Evolutionary conservation across 2,888 invertebrate genomes (phyloP).

Genomic region (Linyphia triangularis): DNA sequence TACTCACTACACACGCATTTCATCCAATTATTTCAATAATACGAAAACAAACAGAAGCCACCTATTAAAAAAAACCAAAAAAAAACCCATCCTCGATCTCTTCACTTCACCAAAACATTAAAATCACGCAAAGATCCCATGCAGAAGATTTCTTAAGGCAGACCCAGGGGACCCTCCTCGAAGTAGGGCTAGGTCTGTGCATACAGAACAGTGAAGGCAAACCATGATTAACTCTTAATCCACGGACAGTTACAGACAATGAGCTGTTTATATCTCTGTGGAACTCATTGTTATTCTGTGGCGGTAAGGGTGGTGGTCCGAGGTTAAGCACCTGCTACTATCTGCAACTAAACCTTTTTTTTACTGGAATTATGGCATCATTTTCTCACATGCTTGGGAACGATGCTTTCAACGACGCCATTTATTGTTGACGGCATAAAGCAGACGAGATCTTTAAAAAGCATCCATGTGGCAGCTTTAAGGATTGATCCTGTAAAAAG

Average conservation of each 20-base stretch:
- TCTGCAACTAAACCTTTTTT: conserved; percentile 11
- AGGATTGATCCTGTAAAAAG: too few species aligned
- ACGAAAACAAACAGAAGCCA: neutral
- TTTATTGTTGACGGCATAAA: neutral
- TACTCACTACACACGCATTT: neutral
- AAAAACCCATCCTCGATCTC: neutral
- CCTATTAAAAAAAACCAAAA: neutral
- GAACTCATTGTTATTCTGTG: conserved; percentile 61
- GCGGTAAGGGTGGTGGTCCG: conserved; percentile 36
- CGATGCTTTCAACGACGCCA: neutral
- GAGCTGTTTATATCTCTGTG: conserved; percentile 39
- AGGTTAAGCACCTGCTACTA: conserved; percentile 69
- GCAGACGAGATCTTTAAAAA: too few species aligned
- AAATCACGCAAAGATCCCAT: neutral
- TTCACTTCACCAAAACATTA: neutral
- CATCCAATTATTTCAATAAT: too few species aligned
- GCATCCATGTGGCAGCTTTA: too few species aligned
- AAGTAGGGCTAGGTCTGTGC: neutral
- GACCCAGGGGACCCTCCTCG: conserved; percentile 34
- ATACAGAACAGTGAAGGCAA: neutral
- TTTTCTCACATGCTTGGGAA: conserved; percentile 1
- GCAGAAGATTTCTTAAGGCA: neutral
- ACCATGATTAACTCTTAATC: conserved; percentile 63
- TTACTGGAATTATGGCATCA: conserved; percentile 26
- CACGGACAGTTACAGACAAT: conserved; percentile 34